Conservation (phyloP, 2,113 vertebrate species). For the Crotalus viridis region DNA sequence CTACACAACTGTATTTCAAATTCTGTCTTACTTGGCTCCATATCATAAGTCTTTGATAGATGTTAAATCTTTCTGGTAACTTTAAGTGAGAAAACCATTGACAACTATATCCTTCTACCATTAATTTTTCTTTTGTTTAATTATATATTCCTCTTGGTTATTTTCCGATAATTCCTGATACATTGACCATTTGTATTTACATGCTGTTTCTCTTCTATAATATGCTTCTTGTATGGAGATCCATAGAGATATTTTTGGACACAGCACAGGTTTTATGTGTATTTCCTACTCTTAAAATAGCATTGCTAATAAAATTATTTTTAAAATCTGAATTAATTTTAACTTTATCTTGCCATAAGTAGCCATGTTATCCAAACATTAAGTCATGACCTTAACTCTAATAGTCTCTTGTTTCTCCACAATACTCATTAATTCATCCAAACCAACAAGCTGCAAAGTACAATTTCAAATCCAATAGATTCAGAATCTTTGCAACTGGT, state of each 20-base stretch:
- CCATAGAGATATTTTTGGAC: background rate
- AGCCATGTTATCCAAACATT: too few species aligned
- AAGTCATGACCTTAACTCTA: too few species aligned
- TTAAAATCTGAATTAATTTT: too few species aligned
- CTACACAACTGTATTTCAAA: background rate
- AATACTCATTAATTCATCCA: too few species aligned
- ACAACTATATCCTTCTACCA: background rate
- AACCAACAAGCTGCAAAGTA: too few species aligned
- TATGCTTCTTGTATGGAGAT: background rate
- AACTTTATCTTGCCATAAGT: too few species aligned
- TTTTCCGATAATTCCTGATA: background rate
- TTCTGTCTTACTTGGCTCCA: background rate
- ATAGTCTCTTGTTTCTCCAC: too few species aligned
- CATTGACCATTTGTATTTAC: background rate
- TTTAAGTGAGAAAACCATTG: background rate
- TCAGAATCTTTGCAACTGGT: too few species aligned
- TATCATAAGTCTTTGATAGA: background rate
- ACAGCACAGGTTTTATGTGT: too few species aligned
- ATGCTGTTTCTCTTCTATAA: background rate
- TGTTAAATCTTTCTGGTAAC: background rate
- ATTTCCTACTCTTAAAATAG: too few species aligned
- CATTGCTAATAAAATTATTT: too few species aligned
- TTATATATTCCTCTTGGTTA: background rate
- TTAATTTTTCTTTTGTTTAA: background rate
- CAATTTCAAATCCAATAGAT: too few species aligned